Evolutionary conservation across 2,888 invertebrate species (phyloP).

Genomic region (Iphiclides podalirius): DNA sequence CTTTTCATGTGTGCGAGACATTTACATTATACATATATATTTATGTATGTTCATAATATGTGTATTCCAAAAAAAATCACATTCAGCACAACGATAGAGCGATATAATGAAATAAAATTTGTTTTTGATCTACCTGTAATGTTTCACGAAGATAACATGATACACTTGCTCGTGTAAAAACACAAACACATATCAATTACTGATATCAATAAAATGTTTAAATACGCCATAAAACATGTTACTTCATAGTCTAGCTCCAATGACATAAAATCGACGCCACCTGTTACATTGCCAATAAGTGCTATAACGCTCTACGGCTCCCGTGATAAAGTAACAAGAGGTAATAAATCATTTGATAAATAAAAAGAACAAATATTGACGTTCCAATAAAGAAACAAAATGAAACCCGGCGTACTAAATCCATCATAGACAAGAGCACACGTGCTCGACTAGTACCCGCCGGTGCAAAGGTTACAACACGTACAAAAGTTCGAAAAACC

Average conservation of each 20-base stretch:
- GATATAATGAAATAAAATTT: too few species aligned
- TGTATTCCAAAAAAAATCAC: too few species aligned
- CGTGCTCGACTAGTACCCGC: conserved; percentile 60
- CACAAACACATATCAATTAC: conserved; percentile 1
- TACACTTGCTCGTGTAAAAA: too few species aligned
- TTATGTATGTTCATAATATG: too few species aligned
- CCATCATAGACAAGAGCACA: conserved; percentile 54
- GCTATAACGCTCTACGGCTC: not conserved
- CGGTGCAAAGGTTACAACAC: conserved; percentile 63
- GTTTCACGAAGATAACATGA: too few species aligned
- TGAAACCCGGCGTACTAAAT: conserved; percentile 32
- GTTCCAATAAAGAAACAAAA: not conserved
- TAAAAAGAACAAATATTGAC: too few species aligned
- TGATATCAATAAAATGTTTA: conserved; percentile 10
- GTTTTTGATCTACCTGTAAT: too few species aligned
- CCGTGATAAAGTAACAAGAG: not conserved
- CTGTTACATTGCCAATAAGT: conserved; percentile 56
- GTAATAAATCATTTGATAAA: not conserved
- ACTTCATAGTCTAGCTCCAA: conserved; percentile 48
- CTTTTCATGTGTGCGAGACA: too few species aligned
- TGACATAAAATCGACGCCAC: conserved; percentile 50
- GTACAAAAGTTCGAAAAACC: too few species aligned
- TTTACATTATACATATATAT: too few species aligned
- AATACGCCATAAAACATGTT: conserved; percentile 13
- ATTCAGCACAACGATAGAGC: too few species aligned